Evolutionary conservation across 2,113 vertebrate genomes (phyloP).

Genomic region (Toxotes chatareus): DNA sequence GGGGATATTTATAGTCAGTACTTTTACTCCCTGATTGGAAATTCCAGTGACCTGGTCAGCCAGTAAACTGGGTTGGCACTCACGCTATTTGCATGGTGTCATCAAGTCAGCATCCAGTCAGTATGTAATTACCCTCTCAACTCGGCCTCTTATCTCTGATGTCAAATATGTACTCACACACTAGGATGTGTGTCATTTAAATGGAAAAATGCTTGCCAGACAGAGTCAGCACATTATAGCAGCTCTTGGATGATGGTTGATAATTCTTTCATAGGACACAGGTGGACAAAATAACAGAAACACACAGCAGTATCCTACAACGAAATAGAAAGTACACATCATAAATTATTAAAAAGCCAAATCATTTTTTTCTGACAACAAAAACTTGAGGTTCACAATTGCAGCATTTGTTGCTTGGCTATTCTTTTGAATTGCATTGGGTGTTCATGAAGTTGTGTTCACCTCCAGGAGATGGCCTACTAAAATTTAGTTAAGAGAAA

Average conservation of each 20-base stretch:
- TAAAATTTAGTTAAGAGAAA: neutral
- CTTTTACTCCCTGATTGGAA: neutral
- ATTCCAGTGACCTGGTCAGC: constrained; percentile 27
- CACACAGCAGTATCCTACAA: neutral
- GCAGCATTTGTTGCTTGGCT: neutral
- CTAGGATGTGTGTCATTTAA: constrained; percentile 26
- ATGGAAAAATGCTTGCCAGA: constrained; percentile 25
- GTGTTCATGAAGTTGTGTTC: neutral
- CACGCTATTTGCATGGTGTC: constrained; percentile 21
- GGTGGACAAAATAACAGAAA: constrained; percentile 10
- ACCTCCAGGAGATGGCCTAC: neutral
- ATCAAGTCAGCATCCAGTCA: constrained; percentile 30
- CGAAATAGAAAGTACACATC: neutral
- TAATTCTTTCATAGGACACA: neutral
- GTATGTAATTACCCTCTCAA: constrained; percentile 21
- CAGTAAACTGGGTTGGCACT: constrained; percentile 6
- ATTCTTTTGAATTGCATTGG: neutral
- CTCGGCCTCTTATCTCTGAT: constrained; percentile 31
- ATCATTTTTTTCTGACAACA: neutral
- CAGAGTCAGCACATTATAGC: constrained; percentile 25
- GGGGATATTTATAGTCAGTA: neutral
- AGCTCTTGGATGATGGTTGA: neutral
- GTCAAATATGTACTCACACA: neutral
- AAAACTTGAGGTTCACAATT: neutral
- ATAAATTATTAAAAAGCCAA: neutral